Base-by-base conservation (phyloP, 2,113 vertebrate species). In the Barbus barbus region DNA sequence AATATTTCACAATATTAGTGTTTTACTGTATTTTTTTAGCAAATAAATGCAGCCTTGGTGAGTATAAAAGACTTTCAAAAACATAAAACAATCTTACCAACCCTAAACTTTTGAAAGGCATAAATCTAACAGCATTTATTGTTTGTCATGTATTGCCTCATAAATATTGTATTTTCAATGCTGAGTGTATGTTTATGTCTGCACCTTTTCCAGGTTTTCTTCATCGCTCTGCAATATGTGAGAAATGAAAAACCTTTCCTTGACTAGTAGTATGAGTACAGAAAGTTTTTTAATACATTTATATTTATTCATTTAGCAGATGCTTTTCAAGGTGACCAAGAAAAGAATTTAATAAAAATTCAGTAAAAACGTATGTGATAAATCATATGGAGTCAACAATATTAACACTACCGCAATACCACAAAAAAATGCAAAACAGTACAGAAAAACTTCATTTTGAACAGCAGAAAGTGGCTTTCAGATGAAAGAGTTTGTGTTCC, bases 331-430 rank as follows among this genome's bases (percentile, higher is more conserved):
- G 67, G 67, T 71, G 20, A 41, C 67, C 20, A n/a, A 9, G 31
- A 67, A 33, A 67, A 67, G 14, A 31, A 33, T 24, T n/a, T n/a
- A n/a, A n/a, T n/a, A 28, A 33, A 33, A 67, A 67, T 33, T 67
- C 63, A 61, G 9, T 28, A 14, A 31, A 31, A 65, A 65, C 18
- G 61, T 18, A 67, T 38, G 67, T 5, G 20, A 71, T 71, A 38
- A 71, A 71, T 71, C 67, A 71, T n/a, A 71, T n/a, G 67, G 67
- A 71, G 67, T 22, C 67, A 38, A n/a, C 67, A 36, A 13, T 71
- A 71, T 71, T 71, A 71, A 22, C 67, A 71, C 8, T 12, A 9
- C 65, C 3, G 9, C 4, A 31, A 65, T 3, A 65, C 61, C n/a
- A 33, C 6, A 41, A 2, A 31, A 71, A 38, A 71, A 18, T 38